Conservation (phyloP, 35 echinoderm and acorn worm species). For the Strongylocentrotus purpuratus region DNA sequence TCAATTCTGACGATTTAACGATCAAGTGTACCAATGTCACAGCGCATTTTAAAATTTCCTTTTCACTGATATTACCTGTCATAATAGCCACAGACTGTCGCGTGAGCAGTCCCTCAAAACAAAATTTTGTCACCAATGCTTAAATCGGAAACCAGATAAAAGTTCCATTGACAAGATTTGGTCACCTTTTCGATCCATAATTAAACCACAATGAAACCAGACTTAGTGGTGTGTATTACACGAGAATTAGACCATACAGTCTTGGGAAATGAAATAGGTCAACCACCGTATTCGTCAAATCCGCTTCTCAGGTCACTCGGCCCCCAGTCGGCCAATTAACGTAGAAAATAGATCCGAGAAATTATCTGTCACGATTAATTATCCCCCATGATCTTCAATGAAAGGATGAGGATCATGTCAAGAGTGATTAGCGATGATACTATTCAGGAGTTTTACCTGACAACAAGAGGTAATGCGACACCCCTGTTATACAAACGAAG, state of each 20-base stretch:
- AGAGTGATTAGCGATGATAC: background rate
- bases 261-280: background rate
- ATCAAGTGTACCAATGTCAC: background rate
- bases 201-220: constrained; percentile 2
- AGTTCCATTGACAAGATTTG: constrained; percentile 2
- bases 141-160: background rate
- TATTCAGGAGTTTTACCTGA: background rate
- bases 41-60: background rate
- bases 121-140: background rate
- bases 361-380: background rate
- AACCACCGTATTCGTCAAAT: constrained; percentile 3
- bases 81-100: background rate
- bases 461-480: background rate
- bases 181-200: background rate
- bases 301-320: background rate
- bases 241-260: background rate
- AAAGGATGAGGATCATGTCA: background rate
- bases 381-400: background rate
- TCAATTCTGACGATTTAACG: background rate
- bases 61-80: background rate
- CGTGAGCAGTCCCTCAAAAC: background rate
- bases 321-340: background rate
- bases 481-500: background rate
- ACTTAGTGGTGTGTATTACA: background rate
- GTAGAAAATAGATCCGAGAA: background rate